Conservation (phyloP, 1,140 invertebrate species). For the Eurosta solidaginis region DNA sequence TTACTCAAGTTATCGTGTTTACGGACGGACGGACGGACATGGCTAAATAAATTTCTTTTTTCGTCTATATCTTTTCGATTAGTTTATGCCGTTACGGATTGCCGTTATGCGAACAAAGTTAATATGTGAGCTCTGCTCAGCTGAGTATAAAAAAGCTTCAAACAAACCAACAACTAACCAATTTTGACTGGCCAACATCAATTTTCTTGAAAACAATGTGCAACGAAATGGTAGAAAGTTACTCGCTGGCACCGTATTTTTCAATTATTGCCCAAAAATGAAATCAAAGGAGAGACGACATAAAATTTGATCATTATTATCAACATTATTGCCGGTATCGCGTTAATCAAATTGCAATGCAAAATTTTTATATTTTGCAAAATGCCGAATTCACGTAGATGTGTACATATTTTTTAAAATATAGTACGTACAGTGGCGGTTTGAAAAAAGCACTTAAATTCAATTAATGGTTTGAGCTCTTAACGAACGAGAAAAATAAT, state of each 20-base stretch:
- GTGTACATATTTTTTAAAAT: background rate
- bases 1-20: no score
- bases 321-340: slow-evolving; percentile 9
- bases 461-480: no score
- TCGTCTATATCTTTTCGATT: no score
- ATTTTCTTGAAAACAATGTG: slow-evolving; percentile 10
- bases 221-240: background rate
- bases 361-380: background rate
- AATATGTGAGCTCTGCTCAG: no score
- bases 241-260: background rate
- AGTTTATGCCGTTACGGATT: no score
- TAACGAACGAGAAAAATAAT: no score
- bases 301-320: slow-evolving; percentile 26
- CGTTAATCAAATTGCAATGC: slow-evolving; percentile 14
- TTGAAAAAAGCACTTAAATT: background rate
- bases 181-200: no score
- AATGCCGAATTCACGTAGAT: background rate
- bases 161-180: no score
- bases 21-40: no score
- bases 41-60: no score
- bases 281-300: slow-evolving; percentile 24
- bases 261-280: slow-evolving; percentile 28
- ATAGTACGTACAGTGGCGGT: background rate
- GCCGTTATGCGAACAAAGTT: no score
- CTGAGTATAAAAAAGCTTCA: no score